These are phyloP conservation scores for Globodera rostochiensis DNA, from an alignment of 1,140 invertebrate genomes.

Conservation along the genomic window DNA sequence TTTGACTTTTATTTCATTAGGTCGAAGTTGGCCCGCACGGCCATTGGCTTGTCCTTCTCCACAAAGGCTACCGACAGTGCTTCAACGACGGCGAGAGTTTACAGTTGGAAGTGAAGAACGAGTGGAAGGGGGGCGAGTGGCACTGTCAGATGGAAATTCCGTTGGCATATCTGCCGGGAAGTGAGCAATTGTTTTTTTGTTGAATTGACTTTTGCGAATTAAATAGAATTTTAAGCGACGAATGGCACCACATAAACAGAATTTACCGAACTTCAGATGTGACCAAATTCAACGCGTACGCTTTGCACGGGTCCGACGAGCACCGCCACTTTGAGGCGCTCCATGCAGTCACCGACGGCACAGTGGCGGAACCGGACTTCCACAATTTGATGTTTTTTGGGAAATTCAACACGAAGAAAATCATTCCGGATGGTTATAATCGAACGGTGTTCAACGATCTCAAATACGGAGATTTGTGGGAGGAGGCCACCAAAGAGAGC, in stretches of 20 bases:
- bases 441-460: conserved; percentile 55
- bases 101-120: conserved; percentile 57
- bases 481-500: conserved; percentile 28
- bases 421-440: conserved; percentile 62
- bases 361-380: conserved; percentile 69
- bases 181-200: conserved; percentile 37
- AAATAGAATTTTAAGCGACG: no score
- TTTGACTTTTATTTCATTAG: neutral
- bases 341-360: conserved; percentile 67
- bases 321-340: conserved; percentile 69
- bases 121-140: conserved; percentile 54
- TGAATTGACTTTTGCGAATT: neutral
- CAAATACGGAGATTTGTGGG: conserved; percentile 62
- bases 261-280: conserved; percentile 65
- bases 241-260: no score
- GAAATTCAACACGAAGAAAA: conserved; percentile 43
- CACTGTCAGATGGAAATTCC: conserved; percentile 62
- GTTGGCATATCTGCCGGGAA: conserved; percentile 61
- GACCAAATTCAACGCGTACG: conserved; percentile 71
- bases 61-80: conserved; percentile 54
- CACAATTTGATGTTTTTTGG: conserved; percentile 58
- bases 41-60: conserved; percentile 62
- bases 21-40: conserved; percentile 61
- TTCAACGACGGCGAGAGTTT: conserved; percentile 62
- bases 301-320: conserved; percentile 69